Percentiles rank a stretch among this genome's conserved stretches.
These are phyloP conservation scores for Ctena decussata DNA, from an alignment of 2,888 invertebrate species.

Conservation along the genomic window DNA sequence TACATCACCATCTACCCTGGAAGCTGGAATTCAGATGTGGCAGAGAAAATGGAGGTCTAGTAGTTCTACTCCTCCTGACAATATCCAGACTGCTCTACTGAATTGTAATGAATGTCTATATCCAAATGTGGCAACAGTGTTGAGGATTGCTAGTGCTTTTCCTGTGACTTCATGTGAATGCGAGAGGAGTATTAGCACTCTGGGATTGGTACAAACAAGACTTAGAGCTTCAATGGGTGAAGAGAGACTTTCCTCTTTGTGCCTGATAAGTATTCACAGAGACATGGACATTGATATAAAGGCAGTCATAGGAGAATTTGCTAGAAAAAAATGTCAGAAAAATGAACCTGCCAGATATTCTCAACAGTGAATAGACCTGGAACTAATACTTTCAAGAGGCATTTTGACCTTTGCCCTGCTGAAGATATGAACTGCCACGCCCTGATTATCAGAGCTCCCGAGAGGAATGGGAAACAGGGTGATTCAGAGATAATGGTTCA, in stretches of 20 bases:
- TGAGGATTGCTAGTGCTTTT: background rate
- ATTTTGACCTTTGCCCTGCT: too few species aligned
- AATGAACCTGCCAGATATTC: background rate
- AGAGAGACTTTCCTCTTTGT: background rate
- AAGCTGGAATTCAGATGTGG: background rate
- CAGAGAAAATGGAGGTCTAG: background rate
- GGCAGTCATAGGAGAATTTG: background rate
- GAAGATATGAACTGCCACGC: too few species aligned
- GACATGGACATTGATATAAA: background rate
- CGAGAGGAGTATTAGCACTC: background rate
- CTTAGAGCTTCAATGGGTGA: background rate
- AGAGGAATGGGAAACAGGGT: too few species aligned
- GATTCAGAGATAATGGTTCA: too few species aligned
- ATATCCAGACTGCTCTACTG: background rate
- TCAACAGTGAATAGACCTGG: too few species aligned
- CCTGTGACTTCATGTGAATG: background rate
- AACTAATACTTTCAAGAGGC: too few species aligned
- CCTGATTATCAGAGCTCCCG: too few species aligned
- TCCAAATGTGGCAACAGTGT: background rate
- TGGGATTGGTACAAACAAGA: background rate
- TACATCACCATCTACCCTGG: background rate
- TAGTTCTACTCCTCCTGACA: background rate
- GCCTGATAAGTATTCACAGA: conserved; percentile 2
- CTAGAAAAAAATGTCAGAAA: background rate
- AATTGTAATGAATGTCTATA: background rate